Evolutionary conservation across 2,113 vertebrate genomes (phyloP).

Genomic region (Neoarius graeffei): DNA sequence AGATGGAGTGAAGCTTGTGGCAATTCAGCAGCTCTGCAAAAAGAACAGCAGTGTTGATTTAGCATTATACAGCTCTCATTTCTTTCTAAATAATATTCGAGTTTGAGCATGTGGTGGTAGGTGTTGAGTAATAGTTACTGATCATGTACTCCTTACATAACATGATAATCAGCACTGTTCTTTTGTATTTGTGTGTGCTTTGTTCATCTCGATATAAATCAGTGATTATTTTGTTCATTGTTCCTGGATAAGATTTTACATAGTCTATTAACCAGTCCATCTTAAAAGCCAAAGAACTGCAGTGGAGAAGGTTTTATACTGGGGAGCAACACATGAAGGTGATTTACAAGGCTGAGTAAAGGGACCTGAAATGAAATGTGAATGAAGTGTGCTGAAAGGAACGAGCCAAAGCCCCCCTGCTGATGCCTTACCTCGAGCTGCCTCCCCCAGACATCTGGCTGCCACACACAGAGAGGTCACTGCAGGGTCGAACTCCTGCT

Average conservation of each 20-base stretch:
- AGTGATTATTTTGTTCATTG: neutral
- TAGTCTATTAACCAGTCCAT: constrained; percentile 3
- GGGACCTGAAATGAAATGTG: neutral
- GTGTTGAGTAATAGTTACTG: too few species aligned
- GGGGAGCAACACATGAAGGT: constrained; percentile 13
- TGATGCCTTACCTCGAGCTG: constrained; percentile 75
- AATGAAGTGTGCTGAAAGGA: constrained; percentile 33
- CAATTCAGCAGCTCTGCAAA: constrained; percentile 77
- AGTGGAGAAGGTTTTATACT: neutral
- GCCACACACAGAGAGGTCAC: constrained; percentile 79
- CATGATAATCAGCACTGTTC: neutral
- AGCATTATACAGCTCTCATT: constrained; percentile 20
- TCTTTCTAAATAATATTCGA: neutral
- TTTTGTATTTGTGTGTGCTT: neutral
- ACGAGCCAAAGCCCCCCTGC: constrained; percentile 57
- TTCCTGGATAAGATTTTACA: neutral
- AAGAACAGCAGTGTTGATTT: constrained; percentile 24
- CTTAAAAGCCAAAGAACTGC: constrained; percentile 3
- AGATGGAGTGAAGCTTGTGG: constrained; percentile 78
- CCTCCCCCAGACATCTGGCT: constrained; percentile 78
- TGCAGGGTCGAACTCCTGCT: constrained; percentile 80
- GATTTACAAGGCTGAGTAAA: constrained; percentile 35
- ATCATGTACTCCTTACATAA: neutral
- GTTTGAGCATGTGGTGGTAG: neutral
- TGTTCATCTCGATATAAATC: neutral